These are phyloP conservation scores for Sitodiplosis mosellana DNA, from an alignment of 1,140 invertebrate species.

Conservation along the genomic window DNA sequence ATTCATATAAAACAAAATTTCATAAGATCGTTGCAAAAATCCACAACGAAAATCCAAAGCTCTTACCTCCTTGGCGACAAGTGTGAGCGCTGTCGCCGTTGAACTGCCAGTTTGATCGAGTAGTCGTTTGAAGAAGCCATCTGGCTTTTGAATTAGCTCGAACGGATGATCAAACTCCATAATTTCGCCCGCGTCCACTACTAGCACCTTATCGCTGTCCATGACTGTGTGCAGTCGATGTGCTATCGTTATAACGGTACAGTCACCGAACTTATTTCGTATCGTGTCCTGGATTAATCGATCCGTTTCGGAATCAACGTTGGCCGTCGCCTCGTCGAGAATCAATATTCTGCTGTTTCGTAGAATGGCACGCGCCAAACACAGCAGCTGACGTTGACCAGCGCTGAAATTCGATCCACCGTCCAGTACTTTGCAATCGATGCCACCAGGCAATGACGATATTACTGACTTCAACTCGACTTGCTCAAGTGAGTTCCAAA, in stretches of 20 bases:
- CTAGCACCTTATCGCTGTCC: slow-evolving; percentile 54
- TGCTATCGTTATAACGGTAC: slow-evolving; percentile 70
- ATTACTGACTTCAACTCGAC: slow-evolving; percentile 34
- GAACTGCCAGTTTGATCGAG: background rate
- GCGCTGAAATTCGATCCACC: slow-evolving; percentile 61
- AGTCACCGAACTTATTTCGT: slow-evolving; percentile 45
- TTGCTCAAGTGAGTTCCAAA: slow-evolving; percentile 51
- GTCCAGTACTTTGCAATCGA: slow-evolving; percentile 38
- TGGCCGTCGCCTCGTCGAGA: slow-evolving; percentile 77
- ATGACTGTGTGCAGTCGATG: slow-evolving; percentile 67
- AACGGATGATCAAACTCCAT: slow-evolving; percentile 53
- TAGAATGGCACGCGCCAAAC: slow-evolving; percentile 58
- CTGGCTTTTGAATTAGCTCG: slow-evolving; percentile 34
- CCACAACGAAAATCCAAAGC: too few species aligned
- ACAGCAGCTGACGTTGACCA: slow-evolving; percentile 61
- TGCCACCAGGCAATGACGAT: slow-evolving; percentile 28
- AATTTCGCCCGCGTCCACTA: slow-evolving; percentile 45
- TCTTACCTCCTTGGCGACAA: too few species aligned
- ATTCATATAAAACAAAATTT: too few species aligned
- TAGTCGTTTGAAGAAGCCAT: background rate
- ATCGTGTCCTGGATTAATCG: slow-evolving; percentile 56
- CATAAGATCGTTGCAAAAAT: too few species aligned
- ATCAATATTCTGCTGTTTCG: slow-evolving; percentile 59
- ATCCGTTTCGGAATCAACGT: slow-evolving; percentile 67
- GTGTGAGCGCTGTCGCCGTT: too few species aligned